Base-by-base conservation (phyloP, 2,888 invertebrate genomes). In the Zelleria hepariella region DNA sequence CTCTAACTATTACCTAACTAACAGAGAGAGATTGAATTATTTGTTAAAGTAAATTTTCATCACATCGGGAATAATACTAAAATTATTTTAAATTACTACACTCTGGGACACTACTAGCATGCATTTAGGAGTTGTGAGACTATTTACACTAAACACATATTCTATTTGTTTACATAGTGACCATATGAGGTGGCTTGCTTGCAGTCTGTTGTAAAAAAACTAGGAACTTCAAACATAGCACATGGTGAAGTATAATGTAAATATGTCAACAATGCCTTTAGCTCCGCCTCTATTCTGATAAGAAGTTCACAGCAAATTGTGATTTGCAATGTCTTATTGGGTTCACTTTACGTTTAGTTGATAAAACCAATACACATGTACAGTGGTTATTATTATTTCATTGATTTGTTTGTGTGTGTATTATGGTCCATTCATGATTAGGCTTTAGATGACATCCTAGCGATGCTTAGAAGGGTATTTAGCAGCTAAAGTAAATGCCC, bases 201-300 rank as follows among this genome's bases (percentile, higher is more conserved):
- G 26, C n/a, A 25, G 54, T 26, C 25, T 54, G 51, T 20, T n/a
- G 18, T 66, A 69, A 72, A 69, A 71, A 73, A 75, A 70, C 77
- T 80, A 78, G 75, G 80, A 67, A 66, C 65, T 61, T 64, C 65
- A 63, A 57, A 64, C 66, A 66, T 60, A 67, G 68, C 70, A 54
- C n/a, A 54, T 54, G 54, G 54, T 7, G 8, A 25, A 25, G 26
- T 10, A n/a, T 54, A 20, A 27, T 54, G 54, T 54, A 54, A 51
- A 51, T 51, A 51, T 51, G 51, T 23, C 51, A 20, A 51, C 51
- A 51, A 51, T 51, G 51, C 21, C 20, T 51, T 51, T 51, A 51
- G 20, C 51, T 23, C 23, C 10, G 10, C 8, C 20, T 51, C 51
- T 21, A 51, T 8, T 51, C 21, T 51, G 51, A 51, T 20, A 23